phyloP scores from a whole-genome alignment of 2,113 vertebrate genomes.

The Eublepharis macularius region DNA sequence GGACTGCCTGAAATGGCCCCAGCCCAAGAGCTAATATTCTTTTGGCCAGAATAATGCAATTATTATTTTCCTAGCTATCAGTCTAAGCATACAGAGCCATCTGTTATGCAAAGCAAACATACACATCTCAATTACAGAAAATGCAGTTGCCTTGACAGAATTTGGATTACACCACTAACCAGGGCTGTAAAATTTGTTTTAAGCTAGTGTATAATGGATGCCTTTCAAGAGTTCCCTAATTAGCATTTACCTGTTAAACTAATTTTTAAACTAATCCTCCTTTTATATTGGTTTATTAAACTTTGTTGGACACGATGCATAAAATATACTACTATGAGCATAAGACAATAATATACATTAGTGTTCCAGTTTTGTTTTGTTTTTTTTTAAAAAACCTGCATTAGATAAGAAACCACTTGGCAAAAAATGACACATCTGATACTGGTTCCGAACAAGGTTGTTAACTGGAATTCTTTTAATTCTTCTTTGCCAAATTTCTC shows the following conservation, averaged over 20 bases:
- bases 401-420: constrained; percentile 55
- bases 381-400: constrained; percentile 34
- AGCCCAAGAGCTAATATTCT: constrained; percentile 98
- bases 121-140: constrained; percentile 98
- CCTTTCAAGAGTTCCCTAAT: constrained; percentile 83
- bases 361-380: constrained; percentile 18
- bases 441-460: constrained; percentile 48
- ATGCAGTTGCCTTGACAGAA: constrained; percentile 92
- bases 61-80: constrained; percentile 99
- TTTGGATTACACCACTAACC: constrained; percentile 84
- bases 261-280: constrained; percentile 80
- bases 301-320: constrained; percentile 66
- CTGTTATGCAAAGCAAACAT: constrained; percentile 93
- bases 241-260: constrained; percentile 86
- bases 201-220: constrained; percentile 81
- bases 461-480: too few relatives aligned
- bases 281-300: constrained; percentile 79
- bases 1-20: constrained; percentile 86
- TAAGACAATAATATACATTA: constrained; percentile 66
- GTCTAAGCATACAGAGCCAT: constrained; percentile 97
- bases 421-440: constrained; percentile 52
- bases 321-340: constrained; percentile 70
- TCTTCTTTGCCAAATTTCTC: too few relatives aligned
- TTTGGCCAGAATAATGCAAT: constrained; percentile 96
- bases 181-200: constrained; percentile 84